Conservation (phyloP, 2,113 vertebrate genomes). For the Podocnemis expansa region DNA sequence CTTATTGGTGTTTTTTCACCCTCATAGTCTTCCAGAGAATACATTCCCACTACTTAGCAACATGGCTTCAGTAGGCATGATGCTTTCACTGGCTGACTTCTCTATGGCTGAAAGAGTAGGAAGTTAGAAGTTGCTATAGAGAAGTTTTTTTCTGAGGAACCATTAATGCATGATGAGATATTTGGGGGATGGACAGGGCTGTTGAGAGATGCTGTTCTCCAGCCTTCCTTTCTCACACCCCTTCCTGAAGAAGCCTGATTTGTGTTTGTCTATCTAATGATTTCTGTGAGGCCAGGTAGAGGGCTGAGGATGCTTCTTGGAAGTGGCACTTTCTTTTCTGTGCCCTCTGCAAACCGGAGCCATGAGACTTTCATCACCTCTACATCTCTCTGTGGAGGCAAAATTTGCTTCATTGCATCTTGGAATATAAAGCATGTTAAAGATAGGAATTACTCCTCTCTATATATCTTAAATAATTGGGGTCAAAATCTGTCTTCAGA, state of each 20-base stretch:
- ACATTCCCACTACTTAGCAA: too few relatives aligned
- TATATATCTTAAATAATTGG: not conserved
- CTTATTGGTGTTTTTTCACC: not conserved
- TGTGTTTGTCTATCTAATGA: not conserved
- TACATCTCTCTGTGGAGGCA: not conserved
- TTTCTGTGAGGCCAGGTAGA: not conserved
- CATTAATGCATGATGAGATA: conserved; percentile 28
- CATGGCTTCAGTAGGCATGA: too few relatives aligned
- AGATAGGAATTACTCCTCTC: not conserved
- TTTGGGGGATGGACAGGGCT: not conserved
- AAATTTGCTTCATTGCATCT: not conserved
- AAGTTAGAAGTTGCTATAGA: too few relatives aligned
- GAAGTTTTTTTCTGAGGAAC: not conserved
- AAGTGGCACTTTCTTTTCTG: not conserved
- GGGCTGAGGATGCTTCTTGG: not conserved
- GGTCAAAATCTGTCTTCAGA: not conserved
- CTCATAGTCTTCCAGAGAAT: not conserved
- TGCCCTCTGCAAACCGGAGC: not conserved
- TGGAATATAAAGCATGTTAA: not conserved
- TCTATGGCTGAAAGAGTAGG: too few relatives aligned
- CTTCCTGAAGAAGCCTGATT: conserved; percentile 26
- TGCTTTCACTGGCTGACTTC: too few relatives aligned
- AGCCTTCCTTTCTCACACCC: not conserved
- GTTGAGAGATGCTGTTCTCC: conserved; percentile 3
- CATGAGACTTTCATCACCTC: conserved; percentile 22